phyloP scores from a whole-genome alignment of 1,140 invertebrate species.

The Drosophila punjabiensis region DNA sequence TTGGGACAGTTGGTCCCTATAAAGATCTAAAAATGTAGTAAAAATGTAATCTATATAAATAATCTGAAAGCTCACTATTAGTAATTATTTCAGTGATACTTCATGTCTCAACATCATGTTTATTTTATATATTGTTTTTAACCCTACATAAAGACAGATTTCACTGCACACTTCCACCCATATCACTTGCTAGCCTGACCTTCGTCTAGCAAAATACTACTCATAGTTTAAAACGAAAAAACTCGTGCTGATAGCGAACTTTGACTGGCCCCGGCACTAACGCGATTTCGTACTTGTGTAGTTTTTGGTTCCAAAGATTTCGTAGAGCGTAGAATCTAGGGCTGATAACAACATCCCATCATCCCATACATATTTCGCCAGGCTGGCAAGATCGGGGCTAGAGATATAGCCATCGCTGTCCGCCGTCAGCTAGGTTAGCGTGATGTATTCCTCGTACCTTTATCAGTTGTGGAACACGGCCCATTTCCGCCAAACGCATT shows the following conservation, averaged over 20 bases:
- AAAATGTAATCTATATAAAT: not conserved
- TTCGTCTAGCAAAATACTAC: slow-evolving; percentile 4
- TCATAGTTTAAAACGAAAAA: slow-evolving; percentile 6
- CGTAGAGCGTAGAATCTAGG: not conserved
- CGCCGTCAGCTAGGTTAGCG: not conserved
- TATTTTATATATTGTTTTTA: too few species aligned
- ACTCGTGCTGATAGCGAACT: slow-evolving; percentile 20
- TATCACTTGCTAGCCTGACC: slow-evolving; percentile 8
- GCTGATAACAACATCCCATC: slow-evolving; percentile 11
- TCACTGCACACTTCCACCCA: not conserved
- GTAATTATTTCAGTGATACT: not conserved
- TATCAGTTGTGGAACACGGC: slow-evolving; percentile 11
- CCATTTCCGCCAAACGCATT: slow-evolving; percentile 31
- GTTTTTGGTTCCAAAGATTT: not conserved
- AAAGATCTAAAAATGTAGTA: too few species aligned
- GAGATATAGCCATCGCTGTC: not conserved
- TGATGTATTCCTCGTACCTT: slow-evolving; percentile 11
- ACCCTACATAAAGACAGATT: not conserved
- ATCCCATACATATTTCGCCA: not conserved
- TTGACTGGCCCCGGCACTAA: not conserved
- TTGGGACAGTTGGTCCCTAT: too few species aligned
- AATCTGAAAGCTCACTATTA: not conserved
- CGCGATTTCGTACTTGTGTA: not conserved
- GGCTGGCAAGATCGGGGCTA: slow-evolving; percentile 30
- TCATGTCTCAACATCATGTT: not conserved